Evolutionary conservation across 2,888 invertebrate genomes (phyloP), one percentile per base, ranked within the genome.

Genomic region (Zygogramma bicolorata): DNA sequence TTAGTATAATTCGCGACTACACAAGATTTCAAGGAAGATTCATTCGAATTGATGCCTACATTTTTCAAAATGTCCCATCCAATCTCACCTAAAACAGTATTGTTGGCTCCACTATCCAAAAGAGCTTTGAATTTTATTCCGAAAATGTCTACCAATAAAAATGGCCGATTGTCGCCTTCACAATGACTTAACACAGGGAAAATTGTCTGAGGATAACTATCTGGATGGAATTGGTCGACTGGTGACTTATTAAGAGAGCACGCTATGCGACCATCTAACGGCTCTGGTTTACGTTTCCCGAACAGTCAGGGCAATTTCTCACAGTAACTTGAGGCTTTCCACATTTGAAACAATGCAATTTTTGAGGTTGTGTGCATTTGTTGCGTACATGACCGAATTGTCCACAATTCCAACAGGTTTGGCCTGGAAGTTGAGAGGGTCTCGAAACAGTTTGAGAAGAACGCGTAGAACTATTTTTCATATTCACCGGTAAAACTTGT

Each of bases 91-190:
- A 68, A 20, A 20, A 67, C 57, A 13, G 71, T 71, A 27, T 57
- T 42, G 31, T 38, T 59, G n/a, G 68, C 67, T 8, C 63, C 71
- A 8, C 58, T 57, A 57, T 63, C 68, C 8, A 71, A 25, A 25
- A 71, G 58, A 13, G 49, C 71, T 20, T 27, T 31, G 15, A 71
- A 29, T 20, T 25, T 29, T 29, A 65, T 29, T 10, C 59, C 72
- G 13, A 69, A 29, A 27, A 72, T 49, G 13, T 65, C 34, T 15
- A 69, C 46, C n/a, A 29, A 31, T 27, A 69, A 40, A 60, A 61
- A 72, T n/a, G 72, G 65, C 1, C 72, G 65, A 40, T 38, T 68
- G 49, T 72, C 72, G 10, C 62, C 68, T 27, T 53, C 40, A 8
- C 57, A 58, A 27, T 57, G 46, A 8, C 20, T 25, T 4, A 68